Conservation (phyloP, 2,797 vertebrate species). For the Characodon lateralis region DNA sequence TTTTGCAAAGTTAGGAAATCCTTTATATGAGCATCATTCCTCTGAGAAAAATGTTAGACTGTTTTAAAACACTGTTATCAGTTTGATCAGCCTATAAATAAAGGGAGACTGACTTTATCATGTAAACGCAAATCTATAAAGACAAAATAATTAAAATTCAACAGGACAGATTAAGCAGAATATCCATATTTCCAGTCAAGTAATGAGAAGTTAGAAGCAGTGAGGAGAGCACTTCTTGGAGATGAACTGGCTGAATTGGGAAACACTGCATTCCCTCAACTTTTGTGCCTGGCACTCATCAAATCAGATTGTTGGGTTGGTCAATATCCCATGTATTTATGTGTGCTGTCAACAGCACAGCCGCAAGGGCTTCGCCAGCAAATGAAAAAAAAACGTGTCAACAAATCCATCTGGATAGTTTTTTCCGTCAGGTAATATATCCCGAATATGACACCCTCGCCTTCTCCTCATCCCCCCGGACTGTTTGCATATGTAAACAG, state of each 20-base stretch:
- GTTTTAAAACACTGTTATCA: too few species aligned
- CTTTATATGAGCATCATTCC: too few species aligned
- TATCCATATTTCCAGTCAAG: too few species aligned
- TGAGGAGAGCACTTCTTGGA: neutral
- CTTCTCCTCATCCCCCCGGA: neutral
- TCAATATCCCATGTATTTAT: slow-evolving; percentile 59
- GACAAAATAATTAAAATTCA: too few species aligned
- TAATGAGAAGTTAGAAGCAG: neutral
- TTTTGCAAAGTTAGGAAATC: neutral
- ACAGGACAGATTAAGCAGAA: too few species aligned
- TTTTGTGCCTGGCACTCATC: slow-evolving; percentile 36
- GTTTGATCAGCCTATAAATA: too few species aligned
- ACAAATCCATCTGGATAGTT: slow-evolving; percentile 66
- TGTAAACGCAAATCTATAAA: too few species aligned
- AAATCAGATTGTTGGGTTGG: slow-evolving; percentile 44
- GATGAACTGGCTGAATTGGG: slow-evolving; percentile 5
- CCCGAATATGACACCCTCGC: slow-evolving; percentile 36
- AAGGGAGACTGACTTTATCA: too few species aligned
- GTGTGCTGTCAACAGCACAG: slow-evolving; percentile 56
- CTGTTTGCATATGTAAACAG: slow-evolving; percentile 41
- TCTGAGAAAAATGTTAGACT: too few species aligned
- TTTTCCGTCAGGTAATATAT: slow-evolving; percentile 67
- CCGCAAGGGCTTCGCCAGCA: slow-evolving; percentile 38
- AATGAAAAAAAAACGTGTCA: slow-evolving; percentile 60
- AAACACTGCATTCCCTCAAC: slow-evolving; percentile 11